These are phyloP conservation scores for Trematomus loennbergii DNA, from an alignment of 2,113 vertebrate genomes.

Conservation along the genomic window DNA sequence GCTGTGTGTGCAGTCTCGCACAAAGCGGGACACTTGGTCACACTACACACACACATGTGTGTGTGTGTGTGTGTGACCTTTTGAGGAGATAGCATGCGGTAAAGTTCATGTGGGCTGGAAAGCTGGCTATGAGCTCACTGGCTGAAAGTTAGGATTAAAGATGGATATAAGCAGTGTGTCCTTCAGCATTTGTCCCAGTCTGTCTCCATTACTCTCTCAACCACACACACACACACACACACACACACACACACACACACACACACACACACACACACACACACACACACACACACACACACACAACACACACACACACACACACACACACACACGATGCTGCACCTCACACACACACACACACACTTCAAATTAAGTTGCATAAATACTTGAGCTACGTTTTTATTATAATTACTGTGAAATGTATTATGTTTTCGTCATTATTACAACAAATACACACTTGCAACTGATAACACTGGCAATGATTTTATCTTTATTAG, in stretches of 20 bases:
- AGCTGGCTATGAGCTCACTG: constrained; percentile 43
- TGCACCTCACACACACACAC: too few species aligned
- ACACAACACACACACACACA: too few species aligned
- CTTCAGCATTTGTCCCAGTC: constrained; percentile 41
- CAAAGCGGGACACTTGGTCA: too few species aligned
- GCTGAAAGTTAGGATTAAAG: constrained; percentile 56
- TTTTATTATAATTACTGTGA: too few species aligned
- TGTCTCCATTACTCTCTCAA: background rate
- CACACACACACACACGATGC: too few species aligned
- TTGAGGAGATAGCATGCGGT: background rate
- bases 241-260: background rate
- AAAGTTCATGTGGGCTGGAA: constrained; percentile 48
- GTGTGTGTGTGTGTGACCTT: constrained; percentile 14
- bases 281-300: background rate
- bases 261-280: background rate
- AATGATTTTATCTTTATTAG: too few species aligned
- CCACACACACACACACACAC: background rate
- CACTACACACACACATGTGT: background rate
- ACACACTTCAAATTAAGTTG: too few species aligned
- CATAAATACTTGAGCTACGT: too few species aligned
- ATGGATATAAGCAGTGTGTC: constrained; percentile 49
- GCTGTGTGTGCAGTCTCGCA: too few species aligned
- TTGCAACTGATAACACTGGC: too few species aligned
- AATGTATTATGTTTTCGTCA: too few species aligned
- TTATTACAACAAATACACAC: too few species aligned